These are phyloP conservation scores for Ancistrus triradiatus DNA, from an alignment of 2,113 vertebrate species.

Conservation along the genomic window DNA sequence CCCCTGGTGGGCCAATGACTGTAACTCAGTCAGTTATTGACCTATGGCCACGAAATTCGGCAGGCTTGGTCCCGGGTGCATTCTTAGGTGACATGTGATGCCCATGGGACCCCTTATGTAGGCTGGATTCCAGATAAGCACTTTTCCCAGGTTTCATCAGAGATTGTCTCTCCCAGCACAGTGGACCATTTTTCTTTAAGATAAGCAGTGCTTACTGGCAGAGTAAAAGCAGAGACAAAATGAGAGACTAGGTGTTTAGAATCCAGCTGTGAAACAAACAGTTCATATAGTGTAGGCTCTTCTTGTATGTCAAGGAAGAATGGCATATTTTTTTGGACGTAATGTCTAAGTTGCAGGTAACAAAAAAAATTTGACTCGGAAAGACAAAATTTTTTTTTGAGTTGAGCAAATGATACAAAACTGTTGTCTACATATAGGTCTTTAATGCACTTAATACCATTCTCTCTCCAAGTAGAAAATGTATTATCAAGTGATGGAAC, in stretches of 20 bases:
- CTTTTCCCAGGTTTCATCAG: background rate
- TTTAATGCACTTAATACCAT: background rate
- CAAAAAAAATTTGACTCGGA: background rate
- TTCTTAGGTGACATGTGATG: too few species aligned
- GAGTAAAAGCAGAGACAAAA: background rate
- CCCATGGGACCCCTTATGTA: too few species aligned
- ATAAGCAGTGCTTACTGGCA: background rate
- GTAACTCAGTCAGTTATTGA: too few species aligned
- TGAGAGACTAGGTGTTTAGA: slow-evolving; percentile 1
- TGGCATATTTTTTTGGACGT: background rate
- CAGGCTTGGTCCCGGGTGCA: too few species aligned
- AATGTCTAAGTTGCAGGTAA: slow-evolving; percentile 1
- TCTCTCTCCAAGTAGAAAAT: background rate
- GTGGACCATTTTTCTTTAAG: background rate
- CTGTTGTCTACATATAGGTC: slow-evolving; percentile 4
- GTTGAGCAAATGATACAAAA: slow-evolving; percentile 14
- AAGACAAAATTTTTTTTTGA: slow-evolving; percentile 16
- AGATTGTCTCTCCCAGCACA: too few species aligned
- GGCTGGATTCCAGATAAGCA: background rate
- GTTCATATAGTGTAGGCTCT: background rate
- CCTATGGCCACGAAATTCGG: too few species aligned
- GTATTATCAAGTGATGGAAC: background rate
- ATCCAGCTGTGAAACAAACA: background rate
- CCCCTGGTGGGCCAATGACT: too few species aligned
- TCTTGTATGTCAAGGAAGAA: background rate